These are phyloP conservation scores for Agapetus fuscipes DNA, from an alignment of 2,888 invertebrate genomes.

Conservation along the genomic window DNA sequence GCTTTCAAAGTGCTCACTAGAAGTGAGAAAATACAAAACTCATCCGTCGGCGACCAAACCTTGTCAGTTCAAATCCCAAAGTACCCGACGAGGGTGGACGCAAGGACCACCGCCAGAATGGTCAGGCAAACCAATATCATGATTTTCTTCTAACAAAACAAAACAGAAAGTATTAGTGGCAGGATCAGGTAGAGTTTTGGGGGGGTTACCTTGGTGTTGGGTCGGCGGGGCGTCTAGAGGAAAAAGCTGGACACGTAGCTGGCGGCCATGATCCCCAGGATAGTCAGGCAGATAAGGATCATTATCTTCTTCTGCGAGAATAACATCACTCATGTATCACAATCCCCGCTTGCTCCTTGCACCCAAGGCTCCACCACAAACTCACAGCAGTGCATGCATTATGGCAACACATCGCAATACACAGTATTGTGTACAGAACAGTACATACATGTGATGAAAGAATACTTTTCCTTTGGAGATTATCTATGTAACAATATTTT, in stretches of 20 bases:
- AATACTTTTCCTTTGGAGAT: no score
- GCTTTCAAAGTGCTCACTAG: conserved; percentile 16
- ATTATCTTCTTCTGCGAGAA: conserved; percentile 79
- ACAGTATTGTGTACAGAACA: no score
- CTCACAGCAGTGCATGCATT: neutral
- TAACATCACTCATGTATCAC: conserved; percentile 26
- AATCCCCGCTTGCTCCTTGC: no score
- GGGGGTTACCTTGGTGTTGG: conserved; percentile 32
- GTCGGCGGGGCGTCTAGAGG: conserved; percentile 36
- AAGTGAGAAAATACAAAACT: conserved; percentile 11
- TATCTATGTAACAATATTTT: no score
- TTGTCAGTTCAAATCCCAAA: conserved; percentile 37
- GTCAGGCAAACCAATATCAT: conserved; percentile 85
- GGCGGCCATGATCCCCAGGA: conserved; percentile 71
- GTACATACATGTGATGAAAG: no score
- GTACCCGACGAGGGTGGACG: conserved; percentile 57
- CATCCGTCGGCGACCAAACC: conserved; percentile 14
- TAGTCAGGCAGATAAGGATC: conserved; percentile 83
- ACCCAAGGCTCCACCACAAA: conserved; percentile 9
- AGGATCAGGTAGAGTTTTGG: conserved; percentile 5
- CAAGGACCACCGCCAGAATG: conserved; percentile 64
- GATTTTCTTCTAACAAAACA: conserved; percentile 68
- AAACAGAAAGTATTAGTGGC: conserved; percentile 10
- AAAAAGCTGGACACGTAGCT: conserved; percentile 55
- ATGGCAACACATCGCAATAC: no score